Conservation (phyloP, 2,113 vertebrate species). For the Mus pahari region DNA sequence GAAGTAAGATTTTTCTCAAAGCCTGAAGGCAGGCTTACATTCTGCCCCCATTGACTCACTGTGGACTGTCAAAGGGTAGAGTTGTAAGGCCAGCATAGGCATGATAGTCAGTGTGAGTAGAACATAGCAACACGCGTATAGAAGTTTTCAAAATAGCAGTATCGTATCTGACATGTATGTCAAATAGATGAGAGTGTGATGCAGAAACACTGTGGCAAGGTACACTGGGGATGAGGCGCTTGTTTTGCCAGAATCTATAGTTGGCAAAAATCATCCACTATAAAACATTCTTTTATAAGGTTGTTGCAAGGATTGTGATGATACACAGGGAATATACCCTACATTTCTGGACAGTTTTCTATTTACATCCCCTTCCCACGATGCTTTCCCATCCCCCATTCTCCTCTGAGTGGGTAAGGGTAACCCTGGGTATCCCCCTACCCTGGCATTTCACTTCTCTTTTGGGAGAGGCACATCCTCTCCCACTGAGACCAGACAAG, state of each 20-base stretch:
- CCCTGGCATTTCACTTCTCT: too few species aligned
- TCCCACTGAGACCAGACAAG: too few species aligned
- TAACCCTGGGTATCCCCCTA: too few species aligned
- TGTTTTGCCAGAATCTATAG: neutral
- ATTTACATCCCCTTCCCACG: too few species aligned
- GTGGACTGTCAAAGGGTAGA: neutral
- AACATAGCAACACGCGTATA: neutral
- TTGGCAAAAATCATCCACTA: neutral
- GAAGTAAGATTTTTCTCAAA: neutral
- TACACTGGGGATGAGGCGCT: neutral
- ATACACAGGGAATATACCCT: too few species aligned
- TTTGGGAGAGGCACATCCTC: too few species aligned
- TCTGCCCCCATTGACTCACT: neutral
- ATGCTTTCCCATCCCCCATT: too few species aligned
- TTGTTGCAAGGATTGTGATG: neutral
- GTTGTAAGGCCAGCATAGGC: neutral
- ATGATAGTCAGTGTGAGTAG: neutral
- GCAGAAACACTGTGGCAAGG: neutral
- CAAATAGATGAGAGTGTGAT: neutral
- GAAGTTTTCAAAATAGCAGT: neutral
- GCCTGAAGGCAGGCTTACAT: neutral
- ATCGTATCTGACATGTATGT: neutral
- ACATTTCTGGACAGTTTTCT: too few species aligned
- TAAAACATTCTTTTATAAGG: neutral
- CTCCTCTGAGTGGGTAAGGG: too few species aligned